A percentile compares a stretch with the other conserved stretches of the same genome.
These are phyloP conservation scores for Zaprionus camerounensis DNA, from an alignment of 1,140 invertebrate species.

Conservation along the genomic window DNA sequence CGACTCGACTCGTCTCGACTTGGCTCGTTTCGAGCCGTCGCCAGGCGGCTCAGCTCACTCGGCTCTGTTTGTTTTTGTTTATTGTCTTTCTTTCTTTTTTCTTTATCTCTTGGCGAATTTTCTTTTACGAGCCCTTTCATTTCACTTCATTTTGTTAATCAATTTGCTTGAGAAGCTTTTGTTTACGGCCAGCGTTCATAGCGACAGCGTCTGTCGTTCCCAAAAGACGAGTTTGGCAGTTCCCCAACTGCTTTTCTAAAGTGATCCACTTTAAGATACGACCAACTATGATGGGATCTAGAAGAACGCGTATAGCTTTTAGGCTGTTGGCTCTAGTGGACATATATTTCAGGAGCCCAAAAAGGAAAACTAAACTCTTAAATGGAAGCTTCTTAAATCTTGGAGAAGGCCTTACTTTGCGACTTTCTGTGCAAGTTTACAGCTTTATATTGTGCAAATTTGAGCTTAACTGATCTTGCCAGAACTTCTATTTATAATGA, in stretches of 20 bases:
- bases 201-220: not conserved
- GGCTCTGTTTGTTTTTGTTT: conserved; percentile 16
- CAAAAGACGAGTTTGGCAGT: conserved; percentile 16
- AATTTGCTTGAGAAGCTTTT: conserved; percentile 48
- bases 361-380: too few species aligned
- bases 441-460: too few species aligned
- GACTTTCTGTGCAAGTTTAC: too few species aligned
- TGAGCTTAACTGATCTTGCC: too few species aligned
- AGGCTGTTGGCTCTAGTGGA: not conserved
- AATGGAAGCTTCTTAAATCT: too few species aligned
- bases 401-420: too few species aligned
- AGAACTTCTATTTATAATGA: too few species aligned
- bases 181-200: conserved; percentile 16
- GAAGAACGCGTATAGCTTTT: too few species aligned
- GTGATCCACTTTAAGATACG: conserved; percentile 1
- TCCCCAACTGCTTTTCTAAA: conserved; percentile 5
- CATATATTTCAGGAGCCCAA: too few species aligned
- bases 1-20: not conserved
- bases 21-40: not conserved
- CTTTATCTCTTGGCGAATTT: conserved; percentile 57
- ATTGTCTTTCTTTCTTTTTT: conserved; percentile 25
- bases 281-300: not conserved
- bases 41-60: not conserved
- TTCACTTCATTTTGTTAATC: conserved; percentile 75
- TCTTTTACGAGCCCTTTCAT: conserved; percentile 71